Base-by-base conservation (phyloP, 2,888 invertebrate genomes). In the Bursaphelenchus okinawaensis region DNA sequence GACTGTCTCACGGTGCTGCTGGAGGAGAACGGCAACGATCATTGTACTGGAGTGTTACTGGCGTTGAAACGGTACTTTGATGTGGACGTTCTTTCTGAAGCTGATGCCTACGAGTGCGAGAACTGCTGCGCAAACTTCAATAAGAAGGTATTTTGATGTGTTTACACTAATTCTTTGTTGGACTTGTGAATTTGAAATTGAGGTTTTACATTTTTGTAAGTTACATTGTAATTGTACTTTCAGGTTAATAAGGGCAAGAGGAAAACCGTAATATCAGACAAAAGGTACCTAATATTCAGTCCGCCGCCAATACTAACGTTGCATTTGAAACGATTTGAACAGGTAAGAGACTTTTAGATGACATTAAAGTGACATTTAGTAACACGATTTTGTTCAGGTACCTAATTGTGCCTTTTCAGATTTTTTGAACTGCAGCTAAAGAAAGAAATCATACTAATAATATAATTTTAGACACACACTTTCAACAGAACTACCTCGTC, bases 321-420 rank as follows among this genome's bases (percentile, higher is more conserved):
- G 23, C 96, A 98, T 83, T 85, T 98, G 70, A 98, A 98, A 85
- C 86, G 96, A 69, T 98, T 96, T 86, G 93, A 94, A 85, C 89
- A 93, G 81, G 85, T 70, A 27, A 63, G 23, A 3, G 0, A 4
- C 20, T 24, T 7, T 3, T 8, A 19, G 23, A 12, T 19, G n/a
- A 56, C 3, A 58, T n/a, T 7, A 9, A 22, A 7, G 29, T 29
- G 7, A 40, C 19, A 40, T 58, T 9, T 19, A 29, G 55, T 27
- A n/a, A 54, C 55, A 62, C 29, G 6, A 62, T 31, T 9, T 22
- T 40, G 9, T 57, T 22, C 12, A 61, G n/a, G n/a, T n/a, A n/a
- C n/a, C n/a, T n/a, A n/a, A n/a, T n/a, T n/a, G n/a, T n/a, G n/a
- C n/a, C n/a, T n/a, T n/a, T n/a, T n/a, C n/a, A n/a, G n/a, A n/a